phyloP scores from a whole-genome alignment of 2,797 vertebrate species.

The Schizothorax lantsangensis region DNA sequence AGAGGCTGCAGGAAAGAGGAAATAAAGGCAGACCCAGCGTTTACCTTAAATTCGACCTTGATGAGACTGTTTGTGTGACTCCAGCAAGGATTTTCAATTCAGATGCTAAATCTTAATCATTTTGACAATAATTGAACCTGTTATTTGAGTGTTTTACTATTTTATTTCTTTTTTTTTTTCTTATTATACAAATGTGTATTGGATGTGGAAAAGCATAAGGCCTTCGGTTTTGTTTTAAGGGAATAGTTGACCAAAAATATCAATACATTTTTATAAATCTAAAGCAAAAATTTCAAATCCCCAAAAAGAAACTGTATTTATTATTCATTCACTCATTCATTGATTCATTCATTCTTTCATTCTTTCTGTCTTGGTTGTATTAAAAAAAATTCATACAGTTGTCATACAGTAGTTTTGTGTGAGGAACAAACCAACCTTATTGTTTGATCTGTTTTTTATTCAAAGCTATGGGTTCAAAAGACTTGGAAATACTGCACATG shows the following conservation, averaged over 20 bases:
- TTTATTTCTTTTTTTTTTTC: not conserved
- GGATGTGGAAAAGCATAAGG: not conserved
- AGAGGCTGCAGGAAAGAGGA: slow-evolving; percentile 31
- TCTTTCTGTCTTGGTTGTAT: too few species aligned
- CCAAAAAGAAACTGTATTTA: too few species aligned
- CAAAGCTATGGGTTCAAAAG: too few species aligned
- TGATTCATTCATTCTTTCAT: too few species aligned
- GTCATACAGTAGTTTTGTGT: too few species aligned
- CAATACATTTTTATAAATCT: not conserved
- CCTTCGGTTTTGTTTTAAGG: slow-evolving; percentile 1
- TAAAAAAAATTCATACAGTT: too few species aligned
- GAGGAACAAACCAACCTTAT: too few species aligned
- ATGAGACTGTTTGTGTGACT: not conserved
- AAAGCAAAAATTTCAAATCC: not conserved
- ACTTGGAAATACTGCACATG: too few species aligned
- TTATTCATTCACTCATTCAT: too few species aligned
- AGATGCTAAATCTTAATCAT: slow-evolving; percentile 1
- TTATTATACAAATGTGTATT: not conserved
- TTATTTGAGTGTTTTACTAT: not conserved
- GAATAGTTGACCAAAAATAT: not conserved
- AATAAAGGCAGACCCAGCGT: slow-evolving; percentile 37
- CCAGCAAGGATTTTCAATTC: not conserved
- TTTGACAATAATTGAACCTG: not conserved
- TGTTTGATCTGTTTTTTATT: too few species aligned
- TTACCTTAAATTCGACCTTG: slow-evolving; percentile 28